phyloP scores from a whole-genome alignment of 2,113 vertebrate species.

The Lipophrys pholis region DNA sequence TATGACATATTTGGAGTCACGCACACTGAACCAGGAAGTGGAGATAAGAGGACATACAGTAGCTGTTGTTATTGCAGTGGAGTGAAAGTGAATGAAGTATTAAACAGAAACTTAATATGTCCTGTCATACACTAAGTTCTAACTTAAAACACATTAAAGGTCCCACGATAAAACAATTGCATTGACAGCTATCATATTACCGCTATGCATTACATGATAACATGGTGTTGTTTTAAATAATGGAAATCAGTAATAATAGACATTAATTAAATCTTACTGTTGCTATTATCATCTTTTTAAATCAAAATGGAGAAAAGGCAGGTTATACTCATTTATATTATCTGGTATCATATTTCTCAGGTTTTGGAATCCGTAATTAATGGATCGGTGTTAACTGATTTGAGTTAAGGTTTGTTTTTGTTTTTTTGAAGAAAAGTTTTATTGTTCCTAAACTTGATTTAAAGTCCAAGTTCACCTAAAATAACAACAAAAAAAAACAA shows the following conservation, averaged over 20 bases:
- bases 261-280: too few relatives aligned
- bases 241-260: too few relatives aligned
- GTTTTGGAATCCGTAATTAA: neutral
- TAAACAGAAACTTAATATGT: slow-evolving; percentile 8
- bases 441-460: too few relatives aligned
- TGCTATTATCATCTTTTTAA: neutral
- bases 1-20: slow-evolving; percentile 47
- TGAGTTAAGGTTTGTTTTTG: too few relatives aligned
- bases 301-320: neutral
- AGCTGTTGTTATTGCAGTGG: slow-evolving; percentile 8
- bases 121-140: neutral
- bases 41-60: slow-evolving; percentile 70
- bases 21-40: slow-evolving; percentile 70
- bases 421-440: too few relatives aligned
- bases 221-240: too few relatives aligned
- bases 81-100: slow-evolving; percentile 13
- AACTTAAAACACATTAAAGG: neutral
- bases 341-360: too few relatives aligned
- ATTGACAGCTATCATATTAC: too few relatives aligned
- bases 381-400: neutral
- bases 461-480: too few relatives aligned
- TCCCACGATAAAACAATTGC: neutral
- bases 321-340: neutral
- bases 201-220: too few relatives aligned
- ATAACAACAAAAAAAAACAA: too few relatives aligned